Evolutionary conservation across 2,888 invertebrate genomes (phyloP).

Genomic region (Nomada ferruginata): DNA sequence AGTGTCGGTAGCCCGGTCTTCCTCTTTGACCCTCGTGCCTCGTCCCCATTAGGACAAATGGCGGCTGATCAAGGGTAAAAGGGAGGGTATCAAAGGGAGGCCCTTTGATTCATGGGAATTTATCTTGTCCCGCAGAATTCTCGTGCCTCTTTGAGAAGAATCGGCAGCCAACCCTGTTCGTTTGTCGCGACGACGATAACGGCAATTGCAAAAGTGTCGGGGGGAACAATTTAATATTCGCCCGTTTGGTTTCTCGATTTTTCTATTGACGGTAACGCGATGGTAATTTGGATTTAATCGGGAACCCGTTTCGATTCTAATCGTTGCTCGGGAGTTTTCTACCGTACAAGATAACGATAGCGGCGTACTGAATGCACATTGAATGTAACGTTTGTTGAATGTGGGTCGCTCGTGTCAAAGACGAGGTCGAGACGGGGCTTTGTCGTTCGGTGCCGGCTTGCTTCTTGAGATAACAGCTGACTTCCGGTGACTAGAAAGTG

Average conservation of each 20-base stretch:
- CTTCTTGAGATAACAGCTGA: constrained; percentile 65
- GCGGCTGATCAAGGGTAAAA: constrained; percentile 27
- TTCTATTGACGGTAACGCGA: background rate
- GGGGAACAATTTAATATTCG: background rate
- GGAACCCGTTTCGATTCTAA: background rate
- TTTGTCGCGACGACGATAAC: constrained; percentile 1
- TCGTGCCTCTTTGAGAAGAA: constrained; percentile 28
- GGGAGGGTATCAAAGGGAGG: constrained; percentile 12
- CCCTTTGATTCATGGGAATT: constrained; percentile 62
- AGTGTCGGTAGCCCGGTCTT: constrained; percentile 35
- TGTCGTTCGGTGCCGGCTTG: constrained; percentile 60
- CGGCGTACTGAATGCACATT: constrained; percentile 3
- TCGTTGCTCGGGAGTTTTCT: background rate
- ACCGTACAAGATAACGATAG: background rate
- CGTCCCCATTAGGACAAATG: constrained; percentile 44
- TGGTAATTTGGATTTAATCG: background rate
- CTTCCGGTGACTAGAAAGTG: constrained; percentile 61
- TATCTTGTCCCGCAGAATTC: constrained; percentile 53
- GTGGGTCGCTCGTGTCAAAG: constrained; percentile 56
- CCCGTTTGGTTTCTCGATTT: background rate
- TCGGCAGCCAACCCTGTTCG: constrained; percentile 14
- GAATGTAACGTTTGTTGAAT: constrained; percentile 29
- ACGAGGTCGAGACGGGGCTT: constrained; percentile 57
- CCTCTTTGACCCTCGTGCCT: constrained; percentile 48
- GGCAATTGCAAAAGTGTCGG: constrained; percentile 10